A percentile compares a stretch with the other conserved stretches of the same genome.
phyloP scores from a whole-genome alignment of 2,888 invertebrate genomes.

The Netelia fuscicornis region DNA sequence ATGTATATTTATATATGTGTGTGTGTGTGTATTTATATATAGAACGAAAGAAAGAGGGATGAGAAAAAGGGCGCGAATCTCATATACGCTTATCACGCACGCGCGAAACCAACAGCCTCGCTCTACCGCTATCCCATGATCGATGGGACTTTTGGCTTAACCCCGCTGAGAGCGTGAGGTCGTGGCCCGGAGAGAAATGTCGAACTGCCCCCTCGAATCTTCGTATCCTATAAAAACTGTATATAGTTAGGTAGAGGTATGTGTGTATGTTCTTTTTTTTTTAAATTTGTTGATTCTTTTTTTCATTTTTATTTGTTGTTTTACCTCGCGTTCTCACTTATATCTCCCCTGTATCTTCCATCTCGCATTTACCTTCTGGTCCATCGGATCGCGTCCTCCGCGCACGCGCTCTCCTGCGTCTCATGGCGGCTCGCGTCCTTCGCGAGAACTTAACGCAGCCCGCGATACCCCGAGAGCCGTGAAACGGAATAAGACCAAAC shows the following conservation, averaged over 20 bases:
- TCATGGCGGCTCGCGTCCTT: conserved; percentile 52
- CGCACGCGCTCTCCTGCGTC: not conserved
- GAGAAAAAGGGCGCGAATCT: conserved; percentile 1
- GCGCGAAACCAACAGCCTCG: conserved; percentile 47
- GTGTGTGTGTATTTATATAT: not conserved
- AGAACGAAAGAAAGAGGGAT: not conserved
- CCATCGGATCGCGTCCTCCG: conserved; percentile 48
- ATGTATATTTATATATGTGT: not conserved
- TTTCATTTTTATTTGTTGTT: not conserved
- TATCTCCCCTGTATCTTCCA: conserved; percentile 30
- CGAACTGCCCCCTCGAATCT: conserved; percentile 19
- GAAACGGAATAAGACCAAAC: conserved; percentile 30
- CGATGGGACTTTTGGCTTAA: conserved; percentile 79
- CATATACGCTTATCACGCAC: conserved; percentile 50
- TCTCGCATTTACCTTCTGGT: not conserved
- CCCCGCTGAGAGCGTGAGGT: conserved; percentile 72
- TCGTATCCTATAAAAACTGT: not conserved
- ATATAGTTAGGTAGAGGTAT: too few species aligned
- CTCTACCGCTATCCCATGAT: conserved; percentile 75
- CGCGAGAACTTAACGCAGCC: conserved; percentile 59
- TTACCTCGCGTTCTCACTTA: conserved; percentile 38
- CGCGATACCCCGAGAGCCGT: conserved; percentile 16
- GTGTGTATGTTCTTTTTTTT: not conserved
- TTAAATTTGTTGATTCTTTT: not conserved
- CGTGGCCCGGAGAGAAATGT: conserved; percentile 34